phyloP scores from a whole-genome alignment of 2,888 invertebrate genomes.

The Zeuzera pyrina region DNA sequence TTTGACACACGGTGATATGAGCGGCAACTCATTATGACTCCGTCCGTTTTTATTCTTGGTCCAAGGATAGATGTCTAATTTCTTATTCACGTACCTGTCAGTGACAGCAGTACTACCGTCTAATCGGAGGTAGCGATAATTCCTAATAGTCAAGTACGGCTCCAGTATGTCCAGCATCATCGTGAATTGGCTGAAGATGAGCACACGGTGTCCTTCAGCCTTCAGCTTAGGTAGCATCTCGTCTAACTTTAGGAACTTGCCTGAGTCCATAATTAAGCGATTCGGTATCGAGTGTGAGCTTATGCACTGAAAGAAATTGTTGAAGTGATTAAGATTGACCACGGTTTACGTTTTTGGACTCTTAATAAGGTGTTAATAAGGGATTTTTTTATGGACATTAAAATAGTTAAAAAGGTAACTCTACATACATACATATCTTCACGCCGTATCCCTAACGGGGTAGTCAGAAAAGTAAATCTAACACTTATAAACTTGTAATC shows the following conservation, averaged over 20 bases:
- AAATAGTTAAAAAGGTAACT: not conserved
- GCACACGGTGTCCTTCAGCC: conserved; percentile 82
- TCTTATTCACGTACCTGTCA: no score
- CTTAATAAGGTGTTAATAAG: not conserved
- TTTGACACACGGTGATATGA: no score
- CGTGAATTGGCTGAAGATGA: conserved; percentile 97
- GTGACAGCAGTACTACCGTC: conserved; percentile 93
- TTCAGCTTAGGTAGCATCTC: conserved; percentile 82
- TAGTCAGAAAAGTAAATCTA: no score
- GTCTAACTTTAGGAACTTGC: conserved; percentile 89
- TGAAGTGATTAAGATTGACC: no score
- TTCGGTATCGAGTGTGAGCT: conserved; percentile 76
- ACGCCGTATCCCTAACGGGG: no score
- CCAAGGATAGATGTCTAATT: no score
- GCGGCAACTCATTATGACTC: no score
- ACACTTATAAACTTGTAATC: no score
- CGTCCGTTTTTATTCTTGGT: no score
- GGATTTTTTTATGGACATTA: not conserved
- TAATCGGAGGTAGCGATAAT: conserved; percentile 83
- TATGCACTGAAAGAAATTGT: conserved; percentile 63
- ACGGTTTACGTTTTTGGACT: no score
- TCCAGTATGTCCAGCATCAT: conserved; percentile 95
- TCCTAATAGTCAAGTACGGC: conserved; percentile 84
- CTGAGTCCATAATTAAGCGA: conserved; percentile 83
- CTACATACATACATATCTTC: no score